phyloP scores from a whole-genome alignment of 1,140 invertebrate genomes.

The Caenorhabditis inopinata region DNA sequence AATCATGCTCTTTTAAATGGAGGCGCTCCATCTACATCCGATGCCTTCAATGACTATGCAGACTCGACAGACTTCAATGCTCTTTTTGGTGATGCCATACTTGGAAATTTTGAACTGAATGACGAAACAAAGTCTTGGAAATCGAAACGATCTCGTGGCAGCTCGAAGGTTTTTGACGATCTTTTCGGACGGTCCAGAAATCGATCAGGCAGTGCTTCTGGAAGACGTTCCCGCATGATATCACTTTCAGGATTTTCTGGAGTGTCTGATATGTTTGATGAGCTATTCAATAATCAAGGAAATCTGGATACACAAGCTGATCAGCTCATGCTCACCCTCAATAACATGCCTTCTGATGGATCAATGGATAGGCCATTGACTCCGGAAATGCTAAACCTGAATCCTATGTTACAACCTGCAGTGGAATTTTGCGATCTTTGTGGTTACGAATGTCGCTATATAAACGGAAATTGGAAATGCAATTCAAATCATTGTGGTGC shows the following conservation, averaged over 20 bases:
- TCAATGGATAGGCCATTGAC: background rate
- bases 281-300: background rate
- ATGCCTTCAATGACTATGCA: constrained; percentile 4
- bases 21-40: background rate
- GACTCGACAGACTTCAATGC: constrained; percentile 21
- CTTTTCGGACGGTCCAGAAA: background rate
- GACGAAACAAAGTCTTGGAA: constrained; percentile 35
- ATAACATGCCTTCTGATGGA: constrained; percentile 33
- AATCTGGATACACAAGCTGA: constrained; percentile 19
- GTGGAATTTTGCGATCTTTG: constrained; percentile 27
- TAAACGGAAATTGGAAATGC: constrained; percentile 12
- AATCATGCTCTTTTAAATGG: background rate
- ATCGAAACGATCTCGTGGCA: constrained; percentile 14
- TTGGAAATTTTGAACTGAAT: background rate
- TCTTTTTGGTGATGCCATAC: background rate
- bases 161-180: constrained; percentile 38
- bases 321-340: constrained; percentile 3
- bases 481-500: background rate
- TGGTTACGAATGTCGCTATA: constrained; percentile 22
- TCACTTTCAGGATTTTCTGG: constrained; percentile 38
- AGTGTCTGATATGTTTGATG: constrained; percentile 40
- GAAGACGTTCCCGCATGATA: background rate
- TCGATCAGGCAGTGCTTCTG: constrained; percentile 15
- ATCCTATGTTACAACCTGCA: background rate
- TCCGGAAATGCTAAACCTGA: background rate